Percentiles rank a stretch among this genome's conserved stretches.
phyloP scores from a whole-genome alignment of 2,888 invertebrate species.

The Poecilobothrus nobilitatus region DNA sequence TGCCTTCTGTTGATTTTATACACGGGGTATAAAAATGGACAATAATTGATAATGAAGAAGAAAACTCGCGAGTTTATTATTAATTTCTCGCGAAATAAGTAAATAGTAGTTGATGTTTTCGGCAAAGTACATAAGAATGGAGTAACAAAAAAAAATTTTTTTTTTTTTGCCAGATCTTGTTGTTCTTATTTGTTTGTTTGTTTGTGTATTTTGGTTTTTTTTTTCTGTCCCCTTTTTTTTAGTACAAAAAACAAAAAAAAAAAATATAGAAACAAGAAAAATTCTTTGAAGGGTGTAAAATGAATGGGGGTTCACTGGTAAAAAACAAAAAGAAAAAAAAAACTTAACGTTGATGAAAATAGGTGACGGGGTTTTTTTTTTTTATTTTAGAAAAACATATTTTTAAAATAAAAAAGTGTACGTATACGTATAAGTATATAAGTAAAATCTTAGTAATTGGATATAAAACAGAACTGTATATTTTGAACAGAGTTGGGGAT shows the following conservation, averaged over 20 bases:
- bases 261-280: neutral
- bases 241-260: neutral
- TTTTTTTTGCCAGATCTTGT: too few relatives aligned
- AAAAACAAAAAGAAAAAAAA: too few relatives aligned
- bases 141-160: neutral
- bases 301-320: neutral
- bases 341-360: neutral
- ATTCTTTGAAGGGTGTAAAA: neutral
- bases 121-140: neutral
- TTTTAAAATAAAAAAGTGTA: neutral
- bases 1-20: neutral
- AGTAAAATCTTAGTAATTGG: neutral
- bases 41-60: conserved; percentile 6
- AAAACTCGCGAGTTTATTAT: neutral
- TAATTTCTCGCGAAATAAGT: neutral
- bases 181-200: too few relatives aligned
- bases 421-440: neutral
- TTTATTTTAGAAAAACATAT: neutral
- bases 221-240: neutral
- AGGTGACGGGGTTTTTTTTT: neutral
- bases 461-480: neutral
- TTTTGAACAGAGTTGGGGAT: neutral
- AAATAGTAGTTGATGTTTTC: neutral
- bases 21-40: neutral
- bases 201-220: neutral